Conservation (phyloP, 2,888 invertebrate genomes). For the Aelia acuminata region DNA sequence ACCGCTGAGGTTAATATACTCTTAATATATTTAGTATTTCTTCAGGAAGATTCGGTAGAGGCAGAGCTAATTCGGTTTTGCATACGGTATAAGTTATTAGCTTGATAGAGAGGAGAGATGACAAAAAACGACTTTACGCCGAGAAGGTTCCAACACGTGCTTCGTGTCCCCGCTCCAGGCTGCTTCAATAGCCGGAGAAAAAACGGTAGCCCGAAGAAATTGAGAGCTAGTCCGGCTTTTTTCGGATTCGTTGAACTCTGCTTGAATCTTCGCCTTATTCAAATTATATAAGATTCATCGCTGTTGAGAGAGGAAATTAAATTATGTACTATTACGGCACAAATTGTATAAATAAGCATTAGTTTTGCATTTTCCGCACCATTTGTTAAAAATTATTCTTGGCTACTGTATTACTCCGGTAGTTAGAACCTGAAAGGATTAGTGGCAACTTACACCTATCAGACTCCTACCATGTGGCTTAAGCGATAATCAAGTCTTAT, state of each 20-base stretch:
- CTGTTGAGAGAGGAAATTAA: background rate
- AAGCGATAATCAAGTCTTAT: no score
- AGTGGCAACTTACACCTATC: no score
- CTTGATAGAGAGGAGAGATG: background rate
- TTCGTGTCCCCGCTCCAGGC: background rate
- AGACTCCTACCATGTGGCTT: no score
- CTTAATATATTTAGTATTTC: background rate
- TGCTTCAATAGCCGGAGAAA: background rate
- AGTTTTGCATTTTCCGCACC: no score
- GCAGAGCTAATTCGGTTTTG: constrained; percentile 7
- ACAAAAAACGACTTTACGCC: background rate
- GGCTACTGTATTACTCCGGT: no score
- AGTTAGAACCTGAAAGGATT: no score
- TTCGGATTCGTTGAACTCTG: background rate
- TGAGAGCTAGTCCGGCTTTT: background rate
- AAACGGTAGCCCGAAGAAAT: constrained; percentile 9
- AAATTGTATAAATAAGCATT: no score
- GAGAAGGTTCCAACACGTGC: background rate
- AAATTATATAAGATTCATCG: background rate
- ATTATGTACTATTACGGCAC: no score
- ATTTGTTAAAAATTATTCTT: no score
- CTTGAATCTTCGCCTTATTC: background rate
- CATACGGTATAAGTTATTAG: constrained; percentile 35
- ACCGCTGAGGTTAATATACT: background rate
- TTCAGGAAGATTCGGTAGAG: background rate